Conservation (phyloP, 2,797 vertebrate species). For the Brachymystax lenok region DNA sequence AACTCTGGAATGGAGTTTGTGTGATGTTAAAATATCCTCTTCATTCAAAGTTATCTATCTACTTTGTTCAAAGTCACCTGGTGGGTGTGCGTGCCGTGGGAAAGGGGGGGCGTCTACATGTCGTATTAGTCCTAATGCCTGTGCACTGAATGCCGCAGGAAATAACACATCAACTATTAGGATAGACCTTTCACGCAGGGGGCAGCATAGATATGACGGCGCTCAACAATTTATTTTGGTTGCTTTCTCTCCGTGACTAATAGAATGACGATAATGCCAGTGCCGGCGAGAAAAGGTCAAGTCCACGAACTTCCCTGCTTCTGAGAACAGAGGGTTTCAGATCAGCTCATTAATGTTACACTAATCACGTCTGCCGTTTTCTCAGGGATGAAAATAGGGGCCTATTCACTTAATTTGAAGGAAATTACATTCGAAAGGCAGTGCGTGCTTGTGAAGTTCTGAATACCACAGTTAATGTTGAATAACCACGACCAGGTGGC, state of each 20-base stretch:
- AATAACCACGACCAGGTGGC: conserved; percentile 42
- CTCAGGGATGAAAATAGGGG: conserved; percentile 20
- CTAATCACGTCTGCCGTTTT: conserved; percentile 21
- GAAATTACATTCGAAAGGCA: conserved; percentile 36
- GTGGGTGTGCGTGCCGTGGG: conserved; percentile 34
- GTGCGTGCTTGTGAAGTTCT: conserved; percentile 32
- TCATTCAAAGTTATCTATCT: neutral
- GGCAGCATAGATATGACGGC: conserved; percentile 53
- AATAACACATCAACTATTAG: conserved; percentile 61
- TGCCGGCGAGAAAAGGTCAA: conserved; percentile 20
- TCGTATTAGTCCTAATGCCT: conserved; percentile 42
- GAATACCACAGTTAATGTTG: conserved; percentile 33
- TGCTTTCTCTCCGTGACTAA: conserved; percentile 50
- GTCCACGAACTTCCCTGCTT: conserved; percentile 10
- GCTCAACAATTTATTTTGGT: conserved; percentile 48
- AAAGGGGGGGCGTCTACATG: conserved; percentile 22
- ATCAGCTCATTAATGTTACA: conserved; percentile 5
- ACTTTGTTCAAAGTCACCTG: conserved; percentile 1
- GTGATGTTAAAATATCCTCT: neutral
- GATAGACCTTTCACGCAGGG: conserved; percentile 40
- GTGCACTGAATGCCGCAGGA: conserved; percentile 50
- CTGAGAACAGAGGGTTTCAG: conserved; percentile 2
- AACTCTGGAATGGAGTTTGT: neutral
- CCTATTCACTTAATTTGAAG: conserved; percentile 18
- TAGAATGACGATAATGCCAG: conserved; percentile 43